Evolutionary conservation across 2,888 invertebrate species (phyloP).

Genomic region (Oeneis ivallda): DNA sequence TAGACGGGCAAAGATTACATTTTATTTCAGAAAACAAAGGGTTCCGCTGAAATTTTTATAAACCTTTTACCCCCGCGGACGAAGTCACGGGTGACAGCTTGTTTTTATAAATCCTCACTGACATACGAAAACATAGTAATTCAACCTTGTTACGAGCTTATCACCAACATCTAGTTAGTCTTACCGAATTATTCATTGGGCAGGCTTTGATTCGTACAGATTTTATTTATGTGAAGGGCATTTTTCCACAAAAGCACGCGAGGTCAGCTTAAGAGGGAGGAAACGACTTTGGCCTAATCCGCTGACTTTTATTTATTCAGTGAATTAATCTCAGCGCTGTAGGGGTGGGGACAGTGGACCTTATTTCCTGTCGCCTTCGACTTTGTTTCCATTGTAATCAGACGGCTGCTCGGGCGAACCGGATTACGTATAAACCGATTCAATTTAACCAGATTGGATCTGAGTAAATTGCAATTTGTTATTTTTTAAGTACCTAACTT

Average conservation of each 20-base stretch:
- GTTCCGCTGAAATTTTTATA: too few relatives aligned
- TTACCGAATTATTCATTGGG: constrained; percentile 39
- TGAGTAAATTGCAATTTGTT: constrained; percentile 16
- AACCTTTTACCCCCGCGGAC: too few relatives aligned
- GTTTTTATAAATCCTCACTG: too few relatives aligned
- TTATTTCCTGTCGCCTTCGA: constrained; percentile 65
- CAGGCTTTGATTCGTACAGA: constrained; percentile 66
- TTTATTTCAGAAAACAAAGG: too few relatives aligned
- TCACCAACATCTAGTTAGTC: constrained; percentile 17
- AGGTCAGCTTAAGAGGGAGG: constrained; percentile 80
- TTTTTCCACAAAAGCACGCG: constrained; percentile 79
- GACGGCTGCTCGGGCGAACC: constrained; percentile 2
- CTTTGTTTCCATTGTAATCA: constrained; percentile 32
- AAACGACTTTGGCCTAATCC: constrained; percentile 80
- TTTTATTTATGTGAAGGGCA: constrained; percentile 76
- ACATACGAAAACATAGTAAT: background rate
- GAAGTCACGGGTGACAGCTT: too few relatives aligned
- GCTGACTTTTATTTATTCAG: constrained; percentile 82
- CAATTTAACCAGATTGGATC: constrained; percentile 25
- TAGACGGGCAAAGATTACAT: too few relatives aligned
- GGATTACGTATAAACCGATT: constrained; percentile 23
- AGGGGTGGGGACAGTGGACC: constrained; percentile 67
- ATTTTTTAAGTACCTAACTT: constrained; percentile 15
- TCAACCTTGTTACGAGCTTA: constrained; percentile 16
- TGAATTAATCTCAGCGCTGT: constrained; percentile 76